phyloP scores from a whole-genome alignment of 2,113 vertebrate genomes.

The Serinus canaria region DNA sequence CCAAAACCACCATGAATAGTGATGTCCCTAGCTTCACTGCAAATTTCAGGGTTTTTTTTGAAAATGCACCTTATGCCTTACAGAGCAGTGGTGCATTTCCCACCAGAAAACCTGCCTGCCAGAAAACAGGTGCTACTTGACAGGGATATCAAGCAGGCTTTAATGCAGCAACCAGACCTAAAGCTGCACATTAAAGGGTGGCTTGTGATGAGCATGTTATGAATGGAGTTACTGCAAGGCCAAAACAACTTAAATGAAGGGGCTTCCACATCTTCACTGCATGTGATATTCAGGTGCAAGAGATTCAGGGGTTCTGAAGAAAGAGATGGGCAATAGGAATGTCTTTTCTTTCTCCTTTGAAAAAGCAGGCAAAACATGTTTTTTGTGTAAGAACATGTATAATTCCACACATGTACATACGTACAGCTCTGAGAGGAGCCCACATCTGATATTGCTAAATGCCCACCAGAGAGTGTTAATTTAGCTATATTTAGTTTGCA shows the following conservation, averaged over 20 bases:
- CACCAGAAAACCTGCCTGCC: background rate
- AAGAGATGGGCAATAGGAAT: rapidly evolving
- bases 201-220: background rate
- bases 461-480: background rate
- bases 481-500: background rate
- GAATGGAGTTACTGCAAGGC: background rate
- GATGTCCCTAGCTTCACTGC: background rate
- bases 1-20: background rate
- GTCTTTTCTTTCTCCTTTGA: background rate
- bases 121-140: background rate
- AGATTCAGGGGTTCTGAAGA: background rate
- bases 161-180: background rate
- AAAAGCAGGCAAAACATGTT: background rate
- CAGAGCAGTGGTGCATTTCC: too few relatives aligned
- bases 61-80: too few relatives aligned
- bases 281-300: background rate
- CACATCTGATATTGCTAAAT: background rate
- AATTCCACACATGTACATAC: background rate
- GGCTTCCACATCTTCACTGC: background rate
- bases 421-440: background rate
- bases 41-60: background rate
- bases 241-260: background rate
- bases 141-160: background rate
- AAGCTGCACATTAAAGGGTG: background rate
- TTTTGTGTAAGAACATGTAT: background rate